A percentile compares a stretch with the other conserved stretches of the same genome.
Conservation (phyloP, 2,113 vertebrate species). For the Cebidichthys violaceus region DNA sequence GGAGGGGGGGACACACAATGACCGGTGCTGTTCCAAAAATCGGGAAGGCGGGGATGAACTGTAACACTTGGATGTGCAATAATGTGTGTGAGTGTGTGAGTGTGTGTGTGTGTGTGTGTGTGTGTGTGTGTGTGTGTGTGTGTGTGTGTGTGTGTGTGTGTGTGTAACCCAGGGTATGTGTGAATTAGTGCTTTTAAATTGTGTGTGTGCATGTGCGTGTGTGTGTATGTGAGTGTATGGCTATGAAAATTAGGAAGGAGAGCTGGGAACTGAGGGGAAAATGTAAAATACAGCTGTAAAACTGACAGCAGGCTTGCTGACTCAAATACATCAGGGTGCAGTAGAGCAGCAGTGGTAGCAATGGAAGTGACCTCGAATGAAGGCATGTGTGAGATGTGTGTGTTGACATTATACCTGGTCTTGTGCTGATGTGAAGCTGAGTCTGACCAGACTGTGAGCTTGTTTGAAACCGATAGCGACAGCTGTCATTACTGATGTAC, state of each 20-base stretch:
- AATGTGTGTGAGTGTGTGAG: conserved; percentile 28
- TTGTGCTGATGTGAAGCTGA: conserved; percentile 79
- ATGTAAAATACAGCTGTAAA: conserved; percentile 74
- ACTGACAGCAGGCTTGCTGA: conserved; percentile 71
- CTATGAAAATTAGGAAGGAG: conserved; percentile 37
- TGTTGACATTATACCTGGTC: conserved; percentile 72
- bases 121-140: conserved; percentile 28
- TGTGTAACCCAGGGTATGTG: conserved; percentile 23
- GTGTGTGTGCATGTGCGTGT: conserved; percentile 23
- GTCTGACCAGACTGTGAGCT: conserved; percentile 64
- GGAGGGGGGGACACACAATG: conserved; percentile 64
- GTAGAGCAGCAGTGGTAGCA: conserved; percentile 59
- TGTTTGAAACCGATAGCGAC: conserved; percentile 79
- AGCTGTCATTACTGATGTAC: conserved; percentile 78
- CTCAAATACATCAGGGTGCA: conserved; percentile 67
- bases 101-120: conserved; percentile 13
- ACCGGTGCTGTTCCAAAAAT: conserved; percentile 75
- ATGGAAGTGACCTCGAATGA: conserved; percentile 62
- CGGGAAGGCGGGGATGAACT: conserved; percentile 53
- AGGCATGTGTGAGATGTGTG: conserved; percentile 10
- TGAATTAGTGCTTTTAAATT: no score
- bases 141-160: conserved; percentile 26
- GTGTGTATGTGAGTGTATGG: conserved; percentile 22
- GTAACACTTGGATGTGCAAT: conserved; percentile 62
- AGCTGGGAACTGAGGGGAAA: conserved; percentile 44